Evolutionary conservation across 2,888 invertebrate genomes (phyloP).

Genomic region (Petrolisthes manimaculis): DNA sequence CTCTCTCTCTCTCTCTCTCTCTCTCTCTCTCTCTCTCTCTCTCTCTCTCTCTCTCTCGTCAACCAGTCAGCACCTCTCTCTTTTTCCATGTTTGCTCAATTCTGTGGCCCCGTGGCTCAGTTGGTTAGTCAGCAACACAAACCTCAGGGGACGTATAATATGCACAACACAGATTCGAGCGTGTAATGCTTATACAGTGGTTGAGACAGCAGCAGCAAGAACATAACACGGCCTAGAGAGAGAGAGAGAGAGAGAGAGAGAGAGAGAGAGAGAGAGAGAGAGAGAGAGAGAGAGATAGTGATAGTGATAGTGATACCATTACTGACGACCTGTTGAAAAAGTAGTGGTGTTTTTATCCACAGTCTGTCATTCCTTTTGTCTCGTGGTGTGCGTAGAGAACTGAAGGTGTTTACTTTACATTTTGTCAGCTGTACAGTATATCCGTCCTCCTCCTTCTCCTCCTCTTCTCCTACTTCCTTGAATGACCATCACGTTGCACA

Average conservation of each 20-base stretch:
- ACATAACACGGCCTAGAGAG: not conserved
- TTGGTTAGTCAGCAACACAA: not conserved
- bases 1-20: slow-evolving; percentile 18
- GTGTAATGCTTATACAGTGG: too few species aligned
- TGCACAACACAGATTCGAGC: too few species aligned
- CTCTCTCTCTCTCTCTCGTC: not conserved
- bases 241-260: slow-evolving; percentile 1
- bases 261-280: not conserved
- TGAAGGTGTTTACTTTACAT: not conserved
- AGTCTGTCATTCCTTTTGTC: not conserved
- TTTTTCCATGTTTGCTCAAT: not conserved
- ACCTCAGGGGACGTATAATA: too few species aligned
- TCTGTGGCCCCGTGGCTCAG: not conserved
- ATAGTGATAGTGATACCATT: not conserved
- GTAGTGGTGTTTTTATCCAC: not conserved
- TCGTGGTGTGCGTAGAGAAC: not conserved
- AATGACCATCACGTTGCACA: not conserved
- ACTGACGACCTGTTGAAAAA: too few species aligned
- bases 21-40: not conserved
- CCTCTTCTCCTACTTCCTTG: not conserved
- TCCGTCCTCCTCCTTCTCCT: too few species aligned
- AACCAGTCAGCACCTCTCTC: not conserved
- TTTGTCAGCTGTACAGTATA: not conserved
- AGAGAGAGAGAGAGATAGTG: not conserved
- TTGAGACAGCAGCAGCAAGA: too few species aligned